These are phyloP conservation scores for Macrosteles quadrilineatus DNA, from an alignment of 1,140 invertebrate genomes.

Conservation along the genomic window DNA sequence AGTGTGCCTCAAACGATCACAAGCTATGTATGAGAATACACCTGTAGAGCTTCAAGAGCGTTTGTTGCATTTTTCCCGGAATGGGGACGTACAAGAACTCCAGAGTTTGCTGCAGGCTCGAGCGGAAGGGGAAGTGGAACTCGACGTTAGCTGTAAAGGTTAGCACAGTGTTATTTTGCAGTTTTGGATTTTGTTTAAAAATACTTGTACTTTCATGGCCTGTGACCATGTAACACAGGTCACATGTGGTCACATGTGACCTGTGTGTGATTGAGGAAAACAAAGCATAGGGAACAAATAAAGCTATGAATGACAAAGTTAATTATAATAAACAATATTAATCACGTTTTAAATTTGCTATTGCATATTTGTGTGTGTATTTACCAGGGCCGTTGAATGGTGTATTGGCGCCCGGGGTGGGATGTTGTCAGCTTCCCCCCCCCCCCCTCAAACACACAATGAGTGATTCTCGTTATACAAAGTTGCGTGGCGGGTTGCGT, in stretches of 20 bases:
- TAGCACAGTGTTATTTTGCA: no score
- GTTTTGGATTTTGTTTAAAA: no score
- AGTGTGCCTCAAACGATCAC: no score
- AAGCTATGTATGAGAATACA: no score
- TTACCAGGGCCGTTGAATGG: no score
- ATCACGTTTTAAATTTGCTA: background rate
- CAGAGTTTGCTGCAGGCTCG: slow-evolving; percentile 45
- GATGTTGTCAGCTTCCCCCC: no score
- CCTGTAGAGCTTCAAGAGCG: slow-evolving; percentile 35
- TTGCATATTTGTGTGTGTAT: no score
- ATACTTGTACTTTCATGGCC: no score
- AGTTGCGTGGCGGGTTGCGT: no score
- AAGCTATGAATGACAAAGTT: background rate
- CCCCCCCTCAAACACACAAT: no score
- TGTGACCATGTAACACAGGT: background rate
- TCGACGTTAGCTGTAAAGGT: slow-evolving; percentile 58
- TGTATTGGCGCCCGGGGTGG: no score
- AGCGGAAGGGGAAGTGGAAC: slow-evolving; percentile 43
- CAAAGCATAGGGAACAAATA: background rate
- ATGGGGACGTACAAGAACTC: slow-evolving; percentile 48
- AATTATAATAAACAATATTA: background rate
- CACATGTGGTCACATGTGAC: background rate
- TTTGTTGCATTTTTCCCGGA: slow-evolving; percentile 46
- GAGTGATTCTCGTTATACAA: no score
- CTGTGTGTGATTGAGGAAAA: background rate